Evolutionary conservation across 1,140 invertebrate genomes (phyloP).

Genomic region (Pectinophora gossypiella): DNA sequence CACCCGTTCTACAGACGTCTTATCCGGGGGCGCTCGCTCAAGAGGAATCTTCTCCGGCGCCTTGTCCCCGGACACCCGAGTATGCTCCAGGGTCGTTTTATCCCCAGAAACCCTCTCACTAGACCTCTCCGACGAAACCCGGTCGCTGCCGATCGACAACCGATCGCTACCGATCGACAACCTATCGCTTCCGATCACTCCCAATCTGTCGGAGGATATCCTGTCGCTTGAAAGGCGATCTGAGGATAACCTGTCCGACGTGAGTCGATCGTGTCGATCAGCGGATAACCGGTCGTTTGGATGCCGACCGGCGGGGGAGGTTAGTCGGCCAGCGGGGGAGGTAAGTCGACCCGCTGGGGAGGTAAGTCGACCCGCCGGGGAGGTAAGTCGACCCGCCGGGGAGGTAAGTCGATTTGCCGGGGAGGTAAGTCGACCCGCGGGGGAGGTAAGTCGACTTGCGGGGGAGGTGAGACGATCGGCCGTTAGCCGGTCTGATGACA

Average conservation of each 20-base stretch:
- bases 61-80: constrained; percentile 21
- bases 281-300: neutral
- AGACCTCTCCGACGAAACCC: neutral
- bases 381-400: neutral
- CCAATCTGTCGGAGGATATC: neutral
- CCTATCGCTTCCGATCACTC: constrained; percentile 3
- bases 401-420: neutral
- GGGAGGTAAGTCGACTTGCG: neutral
- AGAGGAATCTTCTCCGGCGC: constrained; percentile 16
- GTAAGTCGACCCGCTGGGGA: neutral
- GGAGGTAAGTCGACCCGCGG: neutral
- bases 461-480: neutral
- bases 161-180: constrained; percentile 9
- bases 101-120: neutral
- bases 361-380: neutral
- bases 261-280: neutral
- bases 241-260: neutral
- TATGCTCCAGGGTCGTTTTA: constrained; percentile 9
- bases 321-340: neutral
- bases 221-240: neutral
- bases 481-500: constrained; percentile 15
- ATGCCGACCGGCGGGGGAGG: too few species aligned
- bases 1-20: constrained; percentile 20
- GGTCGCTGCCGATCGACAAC: constrained; percentile 19
- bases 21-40: constrained; percentile 17